Percentiles rank a stretch among this genome's conserved stretches.
phyloP scores from a whole-genome alignment of 1,140 invertebrate species.

The Drosophila sulfurigaster region DNA sequence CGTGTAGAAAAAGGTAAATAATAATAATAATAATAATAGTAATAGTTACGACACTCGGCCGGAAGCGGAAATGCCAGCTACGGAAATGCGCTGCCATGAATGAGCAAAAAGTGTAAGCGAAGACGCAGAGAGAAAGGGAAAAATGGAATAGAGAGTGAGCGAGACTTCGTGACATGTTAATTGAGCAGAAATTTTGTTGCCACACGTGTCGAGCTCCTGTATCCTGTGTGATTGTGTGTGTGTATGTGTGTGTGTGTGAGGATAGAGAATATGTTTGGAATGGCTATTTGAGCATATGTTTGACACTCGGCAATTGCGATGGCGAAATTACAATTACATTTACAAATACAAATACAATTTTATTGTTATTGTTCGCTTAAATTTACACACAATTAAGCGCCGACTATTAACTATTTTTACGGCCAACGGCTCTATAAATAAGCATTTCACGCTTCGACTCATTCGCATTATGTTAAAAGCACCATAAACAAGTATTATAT shows the following conservation, averaged over 20 bases:
- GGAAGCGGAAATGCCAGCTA: constrained; percentile 64
- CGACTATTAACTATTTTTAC: constrained; percentile 52
- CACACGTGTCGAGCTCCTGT: constrained; percentile 35
- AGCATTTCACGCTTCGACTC: constrained; percentile 29
- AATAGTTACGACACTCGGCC: constrained; percentile 37
- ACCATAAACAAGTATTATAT: constrained; percentile 19
- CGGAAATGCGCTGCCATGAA: constrained; percentile 55
- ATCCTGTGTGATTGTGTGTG: constrained; percentile 30
- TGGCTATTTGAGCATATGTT: constrained; percentile 56
- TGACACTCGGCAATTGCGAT: constrained; percentile 34
- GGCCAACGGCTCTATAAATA: constrained; percentile 35
- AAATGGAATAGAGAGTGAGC: not conserved
- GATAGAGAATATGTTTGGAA: constrained; percentile 40
- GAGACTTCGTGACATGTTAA: constrained; percentile 47
- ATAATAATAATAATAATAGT: constrained; percentile 38
- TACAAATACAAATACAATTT: constrained; percentile 33
- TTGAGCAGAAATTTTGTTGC: constrained; percentile 34
- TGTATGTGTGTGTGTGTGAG: constrained; percentile 1
- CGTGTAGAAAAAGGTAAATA: constrained; percentile 18
- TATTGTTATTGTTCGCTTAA: constrained; percentile 45
- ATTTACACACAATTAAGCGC: constrained; percentile 50
- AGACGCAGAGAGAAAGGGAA: not conserved
- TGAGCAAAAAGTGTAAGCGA: constrained; percentile 9
- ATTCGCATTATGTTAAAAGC: constrained; percentile 26
- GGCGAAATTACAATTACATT: constrained; percentile 1